Evolutionary conservation across 2,888 invertebrate species (phyloP).

Genomic region (Anarsia innoxiella): DNA sequence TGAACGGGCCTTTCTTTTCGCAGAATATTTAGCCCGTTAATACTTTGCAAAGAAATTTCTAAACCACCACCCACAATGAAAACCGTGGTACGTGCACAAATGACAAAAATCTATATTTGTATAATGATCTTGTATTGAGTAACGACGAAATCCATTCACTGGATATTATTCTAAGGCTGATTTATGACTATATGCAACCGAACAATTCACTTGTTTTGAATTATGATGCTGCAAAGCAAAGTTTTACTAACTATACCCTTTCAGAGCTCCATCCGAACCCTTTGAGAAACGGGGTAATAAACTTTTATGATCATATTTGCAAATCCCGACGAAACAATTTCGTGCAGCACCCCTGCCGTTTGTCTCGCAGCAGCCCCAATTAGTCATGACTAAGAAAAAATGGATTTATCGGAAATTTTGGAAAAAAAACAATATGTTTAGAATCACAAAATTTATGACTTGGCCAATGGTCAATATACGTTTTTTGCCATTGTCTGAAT

Average conservation of each 20-base stretch:
- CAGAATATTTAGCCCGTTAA: constrained; percentile 38
- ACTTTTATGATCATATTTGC: constrained; percentile 73
- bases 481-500: constrained; percentile 53
- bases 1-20: constrained; percentile 62
- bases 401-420: constrained; percentile 47
- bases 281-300: constrained; percentile 71
- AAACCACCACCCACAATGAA: constrained; percentile 61
- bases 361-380: constrained; percentile 49
- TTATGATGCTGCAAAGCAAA: constrained; percentile 49
- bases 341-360: constrained; percentile 52
- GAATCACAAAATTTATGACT: constrained; percentile 54
- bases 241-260: constrained; percentile 62
- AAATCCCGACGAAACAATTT: constrained; percentile 55
- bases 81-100: constrained; percentile 60
- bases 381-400: constrained; percentile 58
- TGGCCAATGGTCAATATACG: constrained; percentile 43
- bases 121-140: constrained; percentile 70
- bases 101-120: constrained; percentile 72
- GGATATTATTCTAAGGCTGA: constrained; percentile 59
- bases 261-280: constrained; percentile 61
- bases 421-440: constrained; percentile 52
- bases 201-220: constrained; percentile 65
- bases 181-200: constrained; percentile 68
- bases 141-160: constrained; percentile 51
- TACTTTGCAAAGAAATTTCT: constrained; percentile 47